Base-by-base conservation (phyloP, 2,113 vertebrate genomes). In the Phalacrocorax pelagicus region DNA sequence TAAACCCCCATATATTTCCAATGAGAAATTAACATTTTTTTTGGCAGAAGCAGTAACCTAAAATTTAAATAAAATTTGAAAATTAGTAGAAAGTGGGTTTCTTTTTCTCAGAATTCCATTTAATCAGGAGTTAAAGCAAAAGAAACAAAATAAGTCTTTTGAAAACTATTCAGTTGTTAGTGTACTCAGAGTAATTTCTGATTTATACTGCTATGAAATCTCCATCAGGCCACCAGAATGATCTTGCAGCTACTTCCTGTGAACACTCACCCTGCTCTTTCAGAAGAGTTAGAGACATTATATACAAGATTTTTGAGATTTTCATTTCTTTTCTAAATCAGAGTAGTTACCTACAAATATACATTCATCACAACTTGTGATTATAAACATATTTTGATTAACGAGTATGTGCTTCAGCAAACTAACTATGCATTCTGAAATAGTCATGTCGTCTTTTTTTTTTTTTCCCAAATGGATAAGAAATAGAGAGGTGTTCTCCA, bases 81-180 rank as follows among this genome's bases (percentile, higher is more conserved):
- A 78, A 32, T 11, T 1, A 42, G 0, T 29, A 32, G 30, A 46
- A 55, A 23, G 9, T 19, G 12, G 0, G 1, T 14, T 15, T 16
- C 23, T 89, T 59, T 38, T 4, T 7, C 2, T 57, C 15, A 58
- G 69, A 52, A 70, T 52, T 54, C 10, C 5, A 66, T 38, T 78
- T 75, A 44, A 89, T 63, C 9, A 47, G 62, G 78, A 83, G 2
- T 7, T 26, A 71, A 66, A 72, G 6, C 2, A 47, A 63, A 75
- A 71, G 12, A 51, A 55, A 26, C 2, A 66, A 12, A 30, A 47
- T 15, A 16, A 17, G 0, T 0, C 22, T 24, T 42, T 27, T 54
- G 0, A 23, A 74, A 79, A 51, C 18, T 34, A 18, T 32, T 52
- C 3, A 34, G 5, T 47, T 79, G 8, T 70, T 86, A 36, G 3